phyloP scores from a whole-genome alignment of 2,888 invertebrate genomes.

The Epicampocera succincta region DNA sequence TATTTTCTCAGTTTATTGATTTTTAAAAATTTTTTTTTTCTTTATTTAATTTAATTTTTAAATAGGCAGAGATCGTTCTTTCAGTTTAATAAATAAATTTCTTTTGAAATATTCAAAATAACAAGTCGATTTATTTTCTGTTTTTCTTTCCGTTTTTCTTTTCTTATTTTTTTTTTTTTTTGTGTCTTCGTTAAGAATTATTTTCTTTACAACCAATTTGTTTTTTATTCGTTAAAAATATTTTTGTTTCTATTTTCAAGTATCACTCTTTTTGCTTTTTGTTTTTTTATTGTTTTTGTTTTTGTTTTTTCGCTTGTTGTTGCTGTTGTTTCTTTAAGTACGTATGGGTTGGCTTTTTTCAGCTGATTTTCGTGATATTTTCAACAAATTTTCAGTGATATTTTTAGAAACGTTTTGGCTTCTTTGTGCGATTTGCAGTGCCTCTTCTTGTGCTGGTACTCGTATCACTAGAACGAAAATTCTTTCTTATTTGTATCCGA shows the following conservation, averaged over 20 bases:
- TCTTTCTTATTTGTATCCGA: constrained; percentile 29
- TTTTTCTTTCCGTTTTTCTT: constrained; percentile 13
- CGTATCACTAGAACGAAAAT: constrained; percentile 29
- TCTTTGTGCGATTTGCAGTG: not conserved
- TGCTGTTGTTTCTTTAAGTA: constrained; percentile 55
- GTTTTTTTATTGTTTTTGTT: too few species aligned
- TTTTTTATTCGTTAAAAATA: constrained; percentile 42
- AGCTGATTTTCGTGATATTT: constrained; percentile 57
- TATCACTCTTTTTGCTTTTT: constrained; percentile 54
- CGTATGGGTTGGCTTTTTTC: constrained; percentile 52
- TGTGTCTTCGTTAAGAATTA: constrained; percentile 58
- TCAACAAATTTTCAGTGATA: constrained; percentile 49
- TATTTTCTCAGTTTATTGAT: not conserved
- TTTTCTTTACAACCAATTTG: constrained; percentile 61
- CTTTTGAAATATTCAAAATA: constrained; percentile 58
- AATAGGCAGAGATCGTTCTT: constrained; percentile 57
- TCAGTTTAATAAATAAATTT: constrained; percentile 49
- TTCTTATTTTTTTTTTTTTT: constrained; percentile 17
- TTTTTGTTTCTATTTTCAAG: constrained; percentile 40
- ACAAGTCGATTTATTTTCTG: constrained; percentile 42
- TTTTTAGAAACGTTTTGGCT: constrained; percentile 52
- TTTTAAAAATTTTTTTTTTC: constrained; percentile 36
- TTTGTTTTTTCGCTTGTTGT: too few species aligned
- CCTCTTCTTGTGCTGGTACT: constrained; percentile 21
- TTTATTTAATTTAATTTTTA: constrained; percentile 22